Conservation (phyloP, 1,140 invertebrate genomes). For the Cotesia chilonis region DNA sequence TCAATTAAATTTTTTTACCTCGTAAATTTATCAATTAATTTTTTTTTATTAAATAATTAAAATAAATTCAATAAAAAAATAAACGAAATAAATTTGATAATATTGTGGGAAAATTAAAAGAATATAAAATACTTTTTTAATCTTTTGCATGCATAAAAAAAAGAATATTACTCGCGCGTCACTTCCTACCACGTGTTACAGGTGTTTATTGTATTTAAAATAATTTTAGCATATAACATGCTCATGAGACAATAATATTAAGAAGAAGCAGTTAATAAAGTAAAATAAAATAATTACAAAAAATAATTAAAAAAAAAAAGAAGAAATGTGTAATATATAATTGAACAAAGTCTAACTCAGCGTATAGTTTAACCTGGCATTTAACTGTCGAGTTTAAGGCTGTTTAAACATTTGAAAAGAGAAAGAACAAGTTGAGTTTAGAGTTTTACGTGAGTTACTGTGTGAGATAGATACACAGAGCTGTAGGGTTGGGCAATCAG, state of each 20-base stretch:
- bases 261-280: too few relatives aligned
- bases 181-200: conserved; percentile 62
- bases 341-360: conserved; percentile 6
- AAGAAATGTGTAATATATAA: neutral
- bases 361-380: neutral
- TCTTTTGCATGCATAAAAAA: too few relatives aligned
- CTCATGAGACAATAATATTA: neutral
- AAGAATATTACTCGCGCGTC: conserved; percentile 40
- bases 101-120: too few relatives aligned
- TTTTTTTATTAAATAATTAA: too few relatives aligned
- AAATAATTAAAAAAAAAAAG: neutral
- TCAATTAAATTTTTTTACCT: too few relatives aligned
- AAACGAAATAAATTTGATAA: too few relatives aligned
- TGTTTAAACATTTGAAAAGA: conserved; percentile 37
- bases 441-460: conserved; percentile 34
- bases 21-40: too few relatives aligned
- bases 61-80: too few relatives aligned
- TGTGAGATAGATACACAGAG: conserved; percentile 57
- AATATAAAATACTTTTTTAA: too few relatives aligned
- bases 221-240: too few relatives aligned
- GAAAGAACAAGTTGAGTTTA: conserved; percentile 19
- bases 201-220: conserved; percentile 43
- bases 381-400: conserved; percentile 20
- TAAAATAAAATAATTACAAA: too few relatives aligned
- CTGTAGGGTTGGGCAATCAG: conserved; percentile 61